phyloP scores from a whole-genome alignment of 2,888 invertebrate genomes.

The Mythimna impura region DNA sequence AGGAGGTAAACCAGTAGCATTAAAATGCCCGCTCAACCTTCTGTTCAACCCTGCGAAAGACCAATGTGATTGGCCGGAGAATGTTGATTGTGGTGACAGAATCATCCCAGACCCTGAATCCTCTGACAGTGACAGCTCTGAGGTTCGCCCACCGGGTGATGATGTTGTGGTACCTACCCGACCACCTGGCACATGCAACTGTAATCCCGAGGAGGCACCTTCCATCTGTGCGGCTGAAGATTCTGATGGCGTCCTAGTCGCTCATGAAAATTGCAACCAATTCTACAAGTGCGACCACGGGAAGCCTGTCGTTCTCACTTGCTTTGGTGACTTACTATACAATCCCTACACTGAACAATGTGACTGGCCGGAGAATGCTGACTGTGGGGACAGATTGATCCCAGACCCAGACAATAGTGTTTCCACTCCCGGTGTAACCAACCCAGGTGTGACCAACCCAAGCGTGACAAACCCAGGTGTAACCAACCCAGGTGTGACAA shows the following conservation, averaged over 20 bases:
- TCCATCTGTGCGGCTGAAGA: constrained; percentile 66
- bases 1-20: constrained; percentile 63
- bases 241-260: constrained; percentile 67
- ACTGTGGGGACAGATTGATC: constrained; percentile 64
- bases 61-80: constrained; percentile 67
- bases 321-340: constrained; percentile 62
- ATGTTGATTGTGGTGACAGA: constrained; percentile 69
- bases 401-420: constrained; percentile 32
- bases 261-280: constrained; percentile 73
- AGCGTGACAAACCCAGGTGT: constrained; percentile 37
- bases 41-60: constrained; percentile 67
- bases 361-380: constrained; percentile 72
- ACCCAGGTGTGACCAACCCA: constrained; percentile 4
- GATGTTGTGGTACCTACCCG: constrained; percentile 19
- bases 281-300: constrained; percentile 72
- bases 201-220: constrained; percentile 66
- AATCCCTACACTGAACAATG: constrained; percentile 68
- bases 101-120: constrained; percentile 45
- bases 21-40: constrained; percentile 60
- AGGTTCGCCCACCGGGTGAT: constrained; percentile 16
- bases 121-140: constrained; percentile 14
- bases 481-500: constrained; percentile 19
- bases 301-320: constrained; percentile 60
- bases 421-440: constrained; percentile 1
- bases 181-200: constrained; percentile 35